A percentile compares a stretch with the other conserved stretches of the same genome.
Evolutionary conservation across 2,113 vertebrate species (phyloP).

Genomic region (Dasyprocta punctata): DNA sequence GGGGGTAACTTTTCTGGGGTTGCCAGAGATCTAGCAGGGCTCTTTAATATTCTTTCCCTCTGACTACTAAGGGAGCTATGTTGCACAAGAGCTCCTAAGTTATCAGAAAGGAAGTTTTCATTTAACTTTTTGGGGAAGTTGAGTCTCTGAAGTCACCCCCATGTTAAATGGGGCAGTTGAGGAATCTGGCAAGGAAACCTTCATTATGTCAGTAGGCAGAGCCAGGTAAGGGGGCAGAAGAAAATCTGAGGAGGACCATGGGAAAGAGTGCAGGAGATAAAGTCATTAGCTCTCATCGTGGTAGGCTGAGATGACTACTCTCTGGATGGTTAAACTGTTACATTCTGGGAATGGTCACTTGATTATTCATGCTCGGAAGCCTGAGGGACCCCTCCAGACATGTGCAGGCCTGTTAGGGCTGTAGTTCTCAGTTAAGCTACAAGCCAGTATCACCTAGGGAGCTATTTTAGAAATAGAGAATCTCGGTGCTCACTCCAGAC

Average conservation of each 20-base stretch:
- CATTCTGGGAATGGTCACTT: slow-evolving; percentile 29
- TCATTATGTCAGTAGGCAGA: slow-evolving; percentile 8
- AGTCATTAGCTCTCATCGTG: slow-evolving; percentile 8
- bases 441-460: slow-evolving; percentile 2
- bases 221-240: slow-evolving; percentile 40
- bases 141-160: slow-evolving; percentile 39
- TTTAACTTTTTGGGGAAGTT: slow-evolving; percentile 70
- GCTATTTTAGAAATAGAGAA: slow-evolving; percentile 51
- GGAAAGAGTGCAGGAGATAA: not conserved
- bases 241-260: not conserved
- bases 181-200: not conserved
- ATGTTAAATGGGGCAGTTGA: slow-evolving; percentile 51
- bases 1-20: slow-evolving; percentile 49
- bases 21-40: slow-evolving; percentile 24
- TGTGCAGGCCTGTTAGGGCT: not conserved
- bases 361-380: not conserved
- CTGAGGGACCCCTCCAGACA: not conserved
- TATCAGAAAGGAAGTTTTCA: slow-evolving; percentile 71
- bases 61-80: slow-evolving; percentile 54
- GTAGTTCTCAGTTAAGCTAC: slow-evolving; percentile 1
- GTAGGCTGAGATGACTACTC: slow-evolving; percentile 4
- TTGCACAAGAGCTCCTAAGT: slow-evolving; percentile 41
- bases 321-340: slow-evolving; percentile 26
- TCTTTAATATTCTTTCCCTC: slow-evolving; percentile 71
- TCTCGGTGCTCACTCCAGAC: not conserved